Conservation (phyloP, 23 tunicate genomes). For the Trididemnum clinides region DNA sequence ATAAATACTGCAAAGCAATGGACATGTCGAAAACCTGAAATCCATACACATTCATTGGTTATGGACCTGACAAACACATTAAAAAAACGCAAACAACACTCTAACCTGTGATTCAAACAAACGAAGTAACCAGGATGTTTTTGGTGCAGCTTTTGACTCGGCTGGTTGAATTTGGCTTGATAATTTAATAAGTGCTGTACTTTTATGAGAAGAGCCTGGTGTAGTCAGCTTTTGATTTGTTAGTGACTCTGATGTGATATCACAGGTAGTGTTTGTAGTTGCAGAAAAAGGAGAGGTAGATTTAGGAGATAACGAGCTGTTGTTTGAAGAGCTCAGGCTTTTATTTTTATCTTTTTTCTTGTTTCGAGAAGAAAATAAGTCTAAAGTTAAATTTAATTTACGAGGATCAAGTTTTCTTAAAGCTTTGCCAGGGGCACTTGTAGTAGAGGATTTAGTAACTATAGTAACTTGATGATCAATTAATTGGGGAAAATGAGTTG, state of each 20-base stretch:
- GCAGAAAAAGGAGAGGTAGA: conserved; percentile 55
- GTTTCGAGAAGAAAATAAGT: conserved; percentile 72
- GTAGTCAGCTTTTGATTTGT: background rate
- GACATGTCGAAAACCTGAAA: conserved; percentile 94
- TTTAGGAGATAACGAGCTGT: conserved; percentile 64
- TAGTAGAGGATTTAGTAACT: background rate
- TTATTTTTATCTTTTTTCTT: conserved; percentile 71
- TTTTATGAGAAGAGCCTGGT: background rate
- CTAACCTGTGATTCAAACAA: conserved; percentile 95
- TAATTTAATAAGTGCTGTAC: background rate
- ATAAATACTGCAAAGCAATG: conserved; percentile 94
- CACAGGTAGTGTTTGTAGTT: background rate
- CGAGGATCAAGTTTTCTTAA: conserved; percentile 92
- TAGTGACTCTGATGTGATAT: background rate
- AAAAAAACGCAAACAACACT: background rate
- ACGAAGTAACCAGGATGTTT: conserved; percentile 88
- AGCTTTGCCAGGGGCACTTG: conserved; percentile 75
- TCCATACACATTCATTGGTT: too few species aligned
- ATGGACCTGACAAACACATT: background rate
- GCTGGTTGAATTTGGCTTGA: background rate
- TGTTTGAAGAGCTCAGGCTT: conserved; percentile 49
- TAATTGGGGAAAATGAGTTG: background rate
- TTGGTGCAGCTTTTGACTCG: background rate
- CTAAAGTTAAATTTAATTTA: conserved; percentile 84
- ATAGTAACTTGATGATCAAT: conserved; percentile 53